Evolutionary conservation across 2,797 vertebrate species (phyloP).

Genomic region (Simalia tracyae): DNA sequence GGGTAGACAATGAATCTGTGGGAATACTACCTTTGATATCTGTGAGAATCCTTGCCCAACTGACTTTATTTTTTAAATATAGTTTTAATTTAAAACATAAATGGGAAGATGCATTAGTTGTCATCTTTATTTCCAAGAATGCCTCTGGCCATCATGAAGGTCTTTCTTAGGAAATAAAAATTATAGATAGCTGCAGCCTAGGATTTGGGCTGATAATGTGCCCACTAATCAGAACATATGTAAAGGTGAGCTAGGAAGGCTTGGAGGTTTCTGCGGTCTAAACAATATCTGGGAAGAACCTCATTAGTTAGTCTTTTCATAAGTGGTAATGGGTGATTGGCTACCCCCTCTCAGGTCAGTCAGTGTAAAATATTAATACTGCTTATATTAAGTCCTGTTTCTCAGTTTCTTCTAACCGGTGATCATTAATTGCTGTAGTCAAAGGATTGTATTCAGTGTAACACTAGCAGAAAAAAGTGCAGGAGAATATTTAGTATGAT

Average conservation of each 20-base stretch:
- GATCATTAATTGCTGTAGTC: not conserved
- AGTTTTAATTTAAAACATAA: not conserved
- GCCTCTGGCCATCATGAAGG: not conserved
- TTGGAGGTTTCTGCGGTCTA: not conserved
- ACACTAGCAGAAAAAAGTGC: not conserved
- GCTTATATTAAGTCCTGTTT: not conserved
- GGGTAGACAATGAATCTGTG: not conserved
- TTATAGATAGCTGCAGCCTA: not conserved
- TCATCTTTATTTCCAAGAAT: not conserved
- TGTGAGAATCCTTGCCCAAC: not conserved
- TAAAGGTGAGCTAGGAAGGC: not conserved
- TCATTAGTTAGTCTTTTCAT: not conserved
- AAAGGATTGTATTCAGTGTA: not conserved
- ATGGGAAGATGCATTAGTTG: not conserved
- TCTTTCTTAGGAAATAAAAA: not conserved
- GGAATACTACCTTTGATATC: not conserved
- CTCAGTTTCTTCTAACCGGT: not conserved
- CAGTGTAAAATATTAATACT: not conserved
- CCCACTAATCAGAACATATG: not conserved
- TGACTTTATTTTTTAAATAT: not conserved
- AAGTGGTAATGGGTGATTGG: not conserved
- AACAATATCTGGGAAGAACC: not conserved
- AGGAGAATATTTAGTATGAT: not conserved
- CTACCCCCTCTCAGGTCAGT: not conserved
- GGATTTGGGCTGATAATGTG: not conserved